Percentiles rank a stretch among this genome's conserved stretches.
These are phyloP conservation scores for Sebastes matsubarae DNA, from an alignment of 2,797 vertebrate genomes.

Conservation along the genomic window DNA sequence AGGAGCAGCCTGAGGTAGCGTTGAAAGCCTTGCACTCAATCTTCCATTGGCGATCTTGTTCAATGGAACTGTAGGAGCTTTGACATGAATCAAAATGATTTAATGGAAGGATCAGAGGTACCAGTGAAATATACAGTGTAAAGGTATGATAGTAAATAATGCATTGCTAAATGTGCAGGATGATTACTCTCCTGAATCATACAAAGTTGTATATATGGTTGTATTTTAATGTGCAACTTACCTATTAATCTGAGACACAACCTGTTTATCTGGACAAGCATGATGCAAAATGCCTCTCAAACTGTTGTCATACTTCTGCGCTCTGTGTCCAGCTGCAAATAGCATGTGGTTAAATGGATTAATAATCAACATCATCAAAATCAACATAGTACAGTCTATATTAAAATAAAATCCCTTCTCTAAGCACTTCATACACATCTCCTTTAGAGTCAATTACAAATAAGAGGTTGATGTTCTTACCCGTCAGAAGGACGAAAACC, in stretches of 20 bases:
- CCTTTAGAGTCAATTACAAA: background rate
- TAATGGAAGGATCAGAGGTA: background rate
- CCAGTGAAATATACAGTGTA: background rate
- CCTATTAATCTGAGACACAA: conserved; percentile 6
- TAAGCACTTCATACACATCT: background rate
- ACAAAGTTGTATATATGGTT: background rate
- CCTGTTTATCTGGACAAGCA: background rate
- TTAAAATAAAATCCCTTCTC: background rate
- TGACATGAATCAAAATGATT: background rate
- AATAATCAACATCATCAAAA: too few species aligned
- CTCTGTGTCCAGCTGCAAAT: conserved; percentile 1
- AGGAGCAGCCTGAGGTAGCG: background rate
- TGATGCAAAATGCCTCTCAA: background rate
- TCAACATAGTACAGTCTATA: background rate
- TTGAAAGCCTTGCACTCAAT: background rate
- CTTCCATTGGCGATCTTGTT: background rate
- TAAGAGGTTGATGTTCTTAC: background rate
- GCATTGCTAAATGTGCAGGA: background rate
- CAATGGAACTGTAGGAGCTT: background rate
- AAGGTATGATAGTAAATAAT: background rate
- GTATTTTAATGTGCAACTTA: background rate
- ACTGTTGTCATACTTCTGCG: background rate
- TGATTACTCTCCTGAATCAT: background rate
- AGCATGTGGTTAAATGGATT: background rate
- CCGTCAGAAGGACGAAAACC: background rate